Base-by-base conservation (phyloP, 2,888 invertebrate species). In the Monoplex corrugatus region DNA sequence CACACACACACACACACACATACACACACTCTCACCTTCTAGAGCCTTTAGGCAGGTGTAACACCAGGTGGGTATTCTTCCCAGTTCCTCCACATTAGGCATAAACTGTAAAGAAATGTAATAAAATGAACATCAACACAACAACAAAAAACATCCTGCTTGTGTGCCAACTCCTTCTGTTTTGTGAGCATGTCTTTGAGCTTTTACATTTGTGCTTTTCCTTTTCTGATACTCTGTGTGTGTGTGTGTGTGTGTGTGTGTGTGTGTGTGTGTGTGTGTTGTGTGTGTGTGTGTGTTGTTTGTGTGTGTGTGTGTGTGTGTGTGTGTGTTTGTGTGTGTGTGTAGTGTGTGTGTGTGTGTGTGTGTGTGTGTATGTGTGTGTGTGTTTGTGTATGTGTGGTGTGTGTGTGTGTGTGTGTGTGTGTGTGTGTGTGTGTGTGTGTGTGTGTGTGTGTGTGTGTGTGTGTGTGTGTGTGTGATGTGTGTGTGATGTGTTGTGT, bases 41-140 rank as follows among this genome's bases (percentile, higher is more conserved):
- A n/a, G 92, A 89, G 16, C 93, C 92, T 45, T 87, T 85, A n/a
- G 93, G 92, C 13, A 93, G 90, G 19, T 94, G 90, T 10, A 95
- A 89, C 32, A 95, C 92, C 82, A 95, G 91, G 87, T 94, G 94
- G 43, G 93, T 92, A 45, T 88, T 89, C 63, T 88, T 16, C 91
- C 90, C 89, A 94, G 90, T 16, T 93, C 92, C 23, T 91, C 89
- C n/a, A 93, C 78, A 32, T 92, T 90, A 68, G 93, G 86, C 85
- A 94, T 90, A 87, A 92, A 92, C 95, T 94, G 91, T 35, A 92
- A 91, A 87, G 63, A 38, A 75, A 72, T 63, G 89, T 50, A 50
- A n/a, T 19, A 38, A 28, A 50, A 80, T 50, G 84, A 50, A 50
- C 16, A 57, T 57, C 2, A 57, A 57, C 28, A 5, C 16, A 8